Conservation (phyloP, 1,140 invertebrate genomes). For the Philaenus spumarius region DNA sequence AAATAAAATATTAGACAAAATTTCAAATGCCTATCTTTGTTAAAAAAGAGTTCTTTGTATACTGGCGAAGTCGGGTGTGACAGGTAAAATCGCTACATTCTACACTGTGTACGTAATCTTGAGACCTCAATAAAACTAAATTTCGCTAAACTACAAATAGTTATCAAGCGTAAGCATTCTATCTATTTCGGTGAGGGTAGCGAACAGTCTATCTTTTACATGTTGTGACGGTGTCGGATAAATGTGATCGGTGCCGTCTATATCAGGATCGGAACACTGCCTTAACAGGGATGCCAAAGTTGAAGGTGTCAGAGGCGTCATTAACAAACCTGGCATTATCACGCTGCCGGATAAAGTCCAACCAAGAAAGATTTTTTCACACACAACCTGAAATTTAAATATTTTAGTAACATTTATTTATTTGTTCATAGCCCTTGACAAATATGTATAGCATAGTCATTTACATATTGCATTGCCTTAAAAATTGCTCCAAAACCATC, state of each 20-base stretch:
- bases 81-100: too few species aligned
- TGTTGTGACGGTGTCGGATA: constrained; percentile 39
- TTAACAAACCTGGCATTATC: constrained; percentile 51
- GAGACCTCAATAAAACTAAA: too few species aligned
- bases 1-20: too few species aligned
- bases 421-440: too few species aligned
- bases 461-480: too few species aligned
- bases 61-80: too few species aligned
- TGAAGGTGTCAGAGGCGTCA: constrained; percentile 48
- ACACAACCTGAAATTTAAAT: constrained; percentile 44
- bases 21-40: too few species aligned
- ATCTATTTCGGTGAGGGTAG: constrained; percentile 46
- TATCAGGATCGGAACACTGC: constrained; percentile 48
- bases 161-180: constrained; percentile 3
- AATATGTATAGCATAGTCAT: too few species aligned
- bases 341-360: constrained; percentile 51
- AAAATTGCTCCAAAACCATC: too few species aligned
- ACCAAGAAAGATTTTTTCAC: constrained; percentile 55
- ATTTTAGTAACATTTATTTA: too few species aligned
- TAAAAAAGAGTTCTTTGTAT: too few species aligned
- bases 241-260: constrained; percentile 37
- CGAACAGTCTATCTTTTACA: constrained; percentile 43
- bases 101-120: too few species aligned
- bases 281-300: constrained; percentile 46
- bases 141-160: constrained; percentile 1